Evolutionary conservation across 1,140 invertebrate genomes (phyloP).

Genomic region (Drosophila murphyi): DNA sequence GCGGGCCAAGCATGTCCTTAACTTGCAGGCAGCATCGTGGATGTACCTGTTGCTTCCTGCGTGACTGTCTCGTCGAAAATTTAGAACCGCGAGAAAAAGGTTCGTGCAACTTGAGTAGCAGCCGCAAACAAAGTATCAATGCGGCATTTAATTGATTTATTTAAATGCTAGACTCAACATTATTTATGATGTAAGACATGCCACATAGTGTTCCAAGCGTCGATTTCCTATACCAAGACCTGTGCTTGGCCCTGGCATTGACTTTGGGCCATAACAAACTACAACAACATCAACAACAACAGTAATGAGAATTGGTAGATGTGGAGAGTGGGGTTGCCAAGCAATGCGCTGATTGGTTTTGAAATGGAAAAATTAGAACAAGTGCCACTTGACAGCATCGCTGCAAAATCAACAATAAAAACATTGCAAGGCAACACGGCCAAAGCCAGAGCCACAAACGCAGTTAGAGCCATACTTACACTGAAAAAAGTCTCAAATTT

Average conservation of each 20-base stretch:
- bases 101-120: constrained; percentile 72
- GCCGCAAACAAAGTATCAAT: constrained; percentile 41
- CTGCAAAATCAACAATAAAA: constrained; percentile 77
- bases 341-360: constrained; percentile 66
- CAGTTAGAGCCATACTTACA: neutral
- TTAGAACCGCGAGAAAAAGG: constrained; percentile 74
- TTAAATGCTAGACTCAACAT: constrained; percentile 54
- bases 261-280: constrained; percentile 22
- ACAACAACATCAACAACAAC: constrained; percentile 3
- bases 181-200: constrained; percentile 68
- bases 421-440: constrained; percentile 54
- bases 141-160: constrained; percentile 75
- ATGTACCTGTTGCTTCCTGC: constrained; percentile 46
- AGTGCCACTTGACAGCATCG: constrained; percentile 66
- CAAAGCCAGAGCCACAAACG: constrained; percentile 14
- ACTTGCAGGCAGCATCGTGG: constrained; percentile 55
- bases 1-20: constrained; percentile 73
- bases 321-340: neutral
- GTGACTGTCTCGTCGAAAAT: constrained; percentile 38
- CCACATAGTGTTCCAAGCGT: constrained; percentile 15
- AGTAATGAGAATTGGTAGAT: neutral
- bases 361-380: constrained; percentile 79
- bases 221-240: constrained; percentile 39
- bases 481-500: neutral
- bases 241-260: constrained; percentile 13